Evolutionary conservation across 1,140 invertebrate genomes (phyloP), one percentile per base, ranked within the genome.

Genomic region (Macrobrachium rosenbergii): DNA sequence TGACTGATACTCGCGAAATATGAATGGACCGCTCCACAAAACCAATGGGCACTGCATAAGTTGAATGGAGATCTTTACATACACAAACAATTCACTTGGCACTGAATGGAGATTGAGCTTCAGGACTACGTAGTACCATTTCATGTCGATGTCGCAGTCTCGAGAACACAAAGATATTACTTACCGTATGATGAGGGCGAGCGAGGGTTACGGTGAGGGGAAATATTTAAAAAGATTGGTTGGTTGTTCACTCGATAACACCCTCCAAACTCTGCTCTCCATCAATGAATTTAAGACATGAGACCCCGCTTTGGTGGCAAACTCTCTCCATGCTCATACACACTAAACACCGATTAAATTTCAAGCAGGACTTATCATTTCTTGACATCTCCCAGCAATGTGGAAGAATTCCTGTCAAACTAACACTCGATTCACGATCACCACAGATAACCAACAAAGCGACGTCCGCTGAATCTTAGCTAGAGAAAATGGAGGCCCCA

Each of bases 401-500:
- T 10, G 23, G 78, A 60, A 73, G 52, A 59, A 52, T 81, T 86
- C 58, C 62, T 37, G 67, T 28, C 37, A 45, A 17, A 43, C 21
- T 43, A 81, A 59, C 78, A 60, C 79, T 76, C 52, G 17, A 80
- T 37, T 82, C 84, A 87, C 84, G 43, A 75, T 45, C 84, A 80
- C 77, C 73, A 64, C 75, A 88, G 67, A 82, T 88, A 69, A 88
- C 81, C 86, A 88, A 88, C 79, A 82, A 88, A 88, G 86, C 86
- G 86, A 88, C 81, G 72, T 82, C 81, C 86, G 69, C 67, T 81
- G 77, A 88, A 79, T 82, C 86, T 88, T 72, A 75, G 69, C 86
- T 69, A 69, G 86, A 83, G 86, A 88, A 88, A 83, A 88, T 88
- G 86, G 86, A 88, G 86, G 86, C 60, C 58, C 75, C 60, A 83